Evolutionary conservation across 2,797 vertebrate species (phyloP).

Genomic region (Brachymystax lenok): DNA sequence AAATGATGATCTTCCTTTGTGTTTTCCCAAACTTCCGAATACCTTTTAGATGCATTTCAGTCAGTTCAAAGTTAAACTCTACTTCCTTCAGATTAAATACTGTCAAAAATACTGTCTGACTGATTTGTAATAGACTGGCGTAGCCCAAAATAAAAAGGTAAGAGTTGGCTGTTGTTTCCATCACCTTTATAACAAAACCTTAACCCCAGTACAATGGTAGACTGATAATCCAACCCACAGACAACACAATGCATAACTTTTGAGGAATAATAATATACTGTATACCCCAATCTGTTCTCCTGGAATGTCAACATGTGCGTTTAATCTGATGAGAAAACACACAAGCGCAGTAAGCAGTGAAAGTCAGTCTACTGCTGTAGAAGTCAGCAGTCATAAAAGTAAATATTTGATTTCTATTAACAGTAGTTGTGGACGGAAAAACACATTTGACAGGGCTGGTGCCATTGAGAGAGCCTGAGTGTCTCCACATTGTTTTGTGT

Average conservation of each 20-base stretch:
- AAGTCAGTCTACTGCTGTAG: background rate
- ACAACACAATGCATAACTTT: background rate
- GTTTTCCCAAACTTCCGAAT: background rate
- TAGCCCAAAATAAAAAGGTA: background rate
- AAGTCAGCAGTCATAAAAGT: conserved; percentile 24
- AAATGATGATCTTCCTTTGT: background rate
- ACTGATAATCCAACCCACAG: background rate
- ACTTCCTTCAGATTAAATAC: background rate
- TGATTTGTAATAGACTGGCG: background rate
- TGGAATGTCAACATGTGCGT: too few relatives aligned
- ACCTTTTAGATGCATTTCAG: background rate
- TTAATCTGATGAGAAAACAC: too few relatives aligned
- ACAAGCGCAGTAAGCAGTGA: background rate
- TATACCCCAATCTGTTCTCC: background rate
- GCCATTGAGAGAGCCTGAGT: conserved; percentile 26
- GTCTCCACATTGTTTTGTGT: conserved; percentile 50
- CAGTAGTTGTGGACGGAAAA: conserved; percentile 39
- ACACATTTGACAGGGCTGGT: conserved; percentile 41
- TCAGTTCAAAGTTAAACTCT: too few relatives aligned
- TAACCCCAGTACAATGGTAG: background rate
- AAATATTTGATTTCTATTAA: conserved; percentile 47
- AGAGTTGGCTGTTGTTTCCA: background rate
- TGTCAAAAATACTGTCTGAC: background rate
- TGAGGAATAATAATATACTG: background rate
- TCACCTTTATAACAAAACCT: background rate